Percentiles rank a stretch among this genome's conserved stretches.
Evolutionary conservation across 35 echinoderm and acorn worm species (phyloP).

Genomic region (Nesometra sesokonis): DNA sequence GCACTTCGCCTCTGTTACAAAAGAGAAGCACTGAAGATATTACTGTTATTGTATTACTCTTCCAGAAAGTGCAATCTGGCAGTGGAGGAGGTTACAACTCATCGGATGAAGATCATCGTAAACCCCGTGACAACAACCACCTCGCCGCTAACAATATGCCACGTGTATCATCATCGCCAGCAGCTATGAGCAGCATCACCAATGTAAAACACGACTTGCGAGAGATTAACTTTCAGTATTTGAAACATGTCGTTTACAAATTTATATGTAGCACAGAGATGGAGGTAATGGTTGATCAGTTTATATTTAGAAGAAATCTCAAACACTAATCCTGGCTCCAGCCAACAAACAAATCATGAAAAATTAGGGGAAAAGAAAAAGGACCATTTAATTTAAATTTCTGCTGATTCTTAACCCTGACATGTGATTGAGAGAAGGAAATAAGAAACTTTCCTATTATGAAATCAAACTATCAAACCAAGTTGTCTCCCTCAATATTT

Average conservation of each 20-base stretch:
- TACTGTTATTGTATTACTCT: background rate
- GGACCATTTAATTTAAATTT: too few relatives aligned
- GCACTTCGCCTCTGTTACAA: too few relatives aligned
- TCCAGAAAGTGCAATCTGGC: background rate
- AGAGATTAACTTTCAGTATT: constrained; percentile 97
- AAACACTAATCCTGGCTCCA: background rate
- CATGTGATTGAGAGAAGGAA: too few relatives aligned
- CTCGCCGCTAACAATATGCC: background rate
- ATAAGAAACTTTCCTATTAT: too few relatives aligned
- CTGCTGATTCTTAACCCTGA: too few relatives aligned
- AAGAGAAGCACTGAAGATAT: background rate
- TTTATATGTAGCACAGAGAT: constrained; percentile 81
- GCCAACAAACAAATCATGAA: background rate
- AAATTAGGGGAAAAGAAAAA: background rate
- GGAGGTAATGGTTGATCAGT: constrained; percentile 42
- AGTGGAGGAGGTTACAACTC: background rate
- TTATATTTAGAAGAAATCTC: background rate
- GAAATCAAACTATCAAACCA: too few relatives aligned
- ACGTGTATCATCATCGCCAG: background rate
- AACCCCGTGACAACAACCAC: constrained; percentile 7
- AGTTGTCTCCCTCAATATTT: too few relatives aligned
- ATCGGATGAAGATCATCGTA: background rate
- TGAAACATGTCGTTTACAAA: constrained; percentile 91
- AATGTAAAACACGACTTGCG: constrained; percentile 26
- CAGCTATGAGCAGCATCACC: background rate